Percentiles rank a stretch among this genome's conserved stretches.
phyloP scores from a whole-genome alignment of 2,888 invertebrate genomes.

The Campoplex nolae region DNA sequence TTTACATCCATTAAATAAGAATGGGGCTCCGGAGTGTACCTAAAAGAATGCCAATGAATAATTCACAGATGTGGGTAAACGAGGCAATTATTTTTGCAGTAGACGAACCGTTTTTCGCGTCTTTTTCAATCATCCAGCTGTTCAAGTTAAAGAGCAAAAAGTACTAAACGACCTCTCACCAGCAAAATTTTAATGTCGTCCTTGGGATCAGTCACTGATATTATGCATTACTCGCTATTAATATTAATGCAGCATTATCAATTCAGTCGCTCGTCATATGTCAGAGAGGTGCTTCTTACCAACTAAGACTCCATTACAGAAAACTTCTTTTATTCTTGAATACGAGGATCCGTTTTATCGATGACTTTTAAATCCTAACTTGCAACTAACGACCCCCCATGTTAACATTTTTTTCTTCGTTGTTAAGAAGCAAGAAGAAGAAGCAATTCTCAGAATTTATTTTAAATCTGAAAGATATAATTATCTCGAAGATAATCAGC shows the following conservation, averaged over 20 bases:
- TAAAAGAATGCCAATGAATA: background rate
- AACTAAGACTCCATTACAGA: background rate
- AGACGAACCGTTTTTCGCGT: background rate
- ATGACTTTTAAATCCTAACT: background rate
- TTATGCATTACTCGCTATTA: constrained; percentile 9
- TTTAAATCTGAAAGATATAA: too few relatives aligned
- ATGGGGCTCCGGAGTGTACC: background rate
- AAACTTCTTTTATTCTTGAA: background rate
- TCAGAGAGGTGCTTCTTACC: background rate
- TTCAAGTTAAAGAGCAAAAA: background rate
- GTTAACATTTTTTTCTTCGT: background rate
- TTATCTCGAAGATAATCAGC: too few relatives aligned
- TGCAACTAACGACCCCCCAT: background rate
- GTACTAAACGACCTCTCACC: background rate
- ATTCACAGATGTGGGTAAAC: background rate
- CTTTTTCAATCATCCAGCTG: background rate
- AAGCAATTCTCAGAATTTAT: background rate
- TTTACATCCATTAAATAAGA: background rate
- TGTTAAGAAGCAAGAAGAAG: background rate
- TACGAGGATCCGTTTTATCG: background rate
- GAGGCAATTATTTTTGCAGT: background rate
- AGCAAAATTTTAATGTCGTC: background rate
- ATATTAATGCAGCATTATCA: constrained; percentile 30
- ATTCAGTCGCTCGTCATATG: constrained; percentile 35
- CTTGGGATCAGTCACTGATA: constrained; percentile 6